phyloP scores from a whole-genome alignment of 2,113 vertebrate genomes.

The Sinocyclocheilus anshuiensis region DNA sequence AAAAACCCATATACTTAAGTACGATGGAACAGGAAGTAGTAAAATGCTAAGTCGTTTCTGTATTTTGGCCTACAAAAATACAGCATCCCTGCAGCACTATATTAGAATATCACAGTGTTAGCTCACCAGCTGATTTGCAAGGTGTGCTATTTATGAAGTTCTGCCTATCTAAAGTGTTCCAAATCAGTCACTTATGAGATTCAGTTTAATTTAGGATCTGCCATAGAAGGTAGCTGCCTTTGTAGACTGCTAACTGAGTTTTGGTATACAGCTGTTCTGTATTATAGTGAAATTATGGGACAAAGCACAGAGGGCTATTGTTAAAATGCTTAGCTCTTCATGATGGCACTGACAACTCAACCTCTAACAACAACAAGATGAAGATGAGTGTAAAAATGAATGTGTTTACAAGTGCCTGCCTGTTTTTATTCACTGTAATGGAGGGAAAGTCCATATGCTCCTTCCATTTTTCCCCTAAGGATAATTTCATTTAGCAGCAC shows the following conservation, averaged over 20 bases:
- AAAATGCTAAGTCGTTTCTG: background rate
- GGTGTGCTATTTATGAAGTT: background rate
- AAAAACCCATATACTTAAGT: too few species aligned
- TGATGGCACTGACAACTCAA: background rate
- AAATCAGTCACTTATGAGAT: background rate
- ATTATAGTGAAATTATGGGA: background rate
- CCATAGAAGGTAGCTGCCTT: background rate
- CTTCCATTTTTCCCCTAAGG: constrained; percentile 24
- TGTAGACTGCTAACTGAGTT: background rate
- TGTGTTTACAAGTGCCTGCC: constrained; percentile 32
- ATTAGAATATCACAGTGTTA: background rate
- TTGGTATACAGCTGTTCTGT: background rate
- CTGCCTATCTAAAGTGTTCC: background rate
- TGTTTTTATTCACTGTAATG: constrained; percentile 37
- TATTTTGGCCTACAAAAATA: background rate
- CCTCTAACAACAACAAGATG: constrained; percentile 1
- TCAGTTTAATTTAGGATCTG: background rate
- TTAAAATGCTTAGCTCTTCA: background rate
- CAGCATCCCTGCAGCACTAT: background rate
- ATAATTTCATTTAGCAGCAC: constrained; percentile 39
- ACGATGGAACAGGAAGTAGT: background rate
- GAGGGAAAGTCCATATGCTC: constrained; percentile 17
- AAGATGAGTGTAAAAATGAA: constrained; percentile 17
- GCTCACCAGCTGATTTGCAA: background rate
- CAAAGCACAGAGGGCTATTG: background rate